A percentile compares a stretch with the other conserved stretches of the same genome.
phyloP scores from a whole-genome alignment of 2,888 invertebrate species.

The Myopa tessellatipennis region DNA sequence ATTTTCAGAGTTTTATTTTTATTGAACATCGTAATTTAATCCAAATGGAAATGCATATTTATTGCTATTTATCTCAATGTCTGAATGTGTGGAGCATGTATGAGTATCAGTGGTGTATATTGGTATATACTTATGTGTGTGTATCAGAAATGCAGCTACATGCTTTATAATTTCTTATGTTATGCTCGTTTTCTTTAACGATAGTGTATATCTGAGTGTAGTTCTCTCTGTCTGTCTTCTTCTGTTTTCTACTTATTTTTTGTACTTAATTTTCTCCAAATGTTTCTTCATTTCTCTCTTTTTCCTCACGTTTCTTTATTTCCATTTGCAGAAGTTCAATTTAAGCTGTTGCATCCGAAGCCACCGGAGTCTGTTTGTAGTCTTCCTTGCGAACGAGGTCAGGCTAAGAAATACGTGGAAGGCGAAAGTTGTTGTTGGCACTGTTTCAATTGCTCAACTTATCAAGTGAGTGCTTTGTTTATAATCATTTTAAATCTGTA shows the following conservation, averaged over 20 bases:
- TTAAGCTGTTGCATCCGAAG: slow-evolving; percentile 80
- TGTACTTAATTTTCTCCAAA: neutral
- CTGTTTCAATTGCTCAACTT: slow-evolving; percentile 89
- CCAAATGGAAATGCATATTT: neutral
- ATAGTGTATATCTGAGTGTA: too few relatives aligned
- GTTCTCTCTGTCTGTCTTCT: neutral
- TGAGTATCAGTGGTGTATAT: too few relatives aligned
- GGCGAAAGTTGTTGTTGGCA: slow-evolving; percentile 96
- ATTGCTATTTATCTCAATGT: neutral
- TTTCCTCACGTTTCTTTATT: neutral
- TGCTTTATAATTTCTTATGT: too few relatives aligned
- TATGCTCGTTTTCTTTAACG: too few relatives aligned
- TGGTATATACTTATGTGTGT: too few relatives aligned
- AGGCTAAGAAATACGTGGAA: slow-evolving; percentile 92
- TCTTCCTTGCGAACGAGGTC: slow-evolving; percentile 86
- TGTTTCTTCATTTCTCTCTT: slow-evolving; percentile 18
- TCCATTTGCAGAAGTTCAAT: slow-evolving; percentile 78
- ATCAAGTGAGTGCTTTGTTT: slow-evolving; percentile 74
- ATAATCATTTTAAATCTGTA: neutral
- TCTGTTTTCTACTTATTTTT: neutral
- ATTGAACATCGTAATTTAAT: too few relatives aligned
- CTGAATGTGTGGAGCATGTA: too few relatives aligned
- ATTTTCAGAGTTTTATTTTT: too few relatives aligned
- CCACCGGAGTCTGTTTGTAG: slow-evolving; percentile 93
- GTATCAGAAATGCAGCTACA: too few relatives aligned